Base-by-base conservation (phyloP, 2,888 invertebrate genomes). In the Lomographa bimaculata region DNA sequence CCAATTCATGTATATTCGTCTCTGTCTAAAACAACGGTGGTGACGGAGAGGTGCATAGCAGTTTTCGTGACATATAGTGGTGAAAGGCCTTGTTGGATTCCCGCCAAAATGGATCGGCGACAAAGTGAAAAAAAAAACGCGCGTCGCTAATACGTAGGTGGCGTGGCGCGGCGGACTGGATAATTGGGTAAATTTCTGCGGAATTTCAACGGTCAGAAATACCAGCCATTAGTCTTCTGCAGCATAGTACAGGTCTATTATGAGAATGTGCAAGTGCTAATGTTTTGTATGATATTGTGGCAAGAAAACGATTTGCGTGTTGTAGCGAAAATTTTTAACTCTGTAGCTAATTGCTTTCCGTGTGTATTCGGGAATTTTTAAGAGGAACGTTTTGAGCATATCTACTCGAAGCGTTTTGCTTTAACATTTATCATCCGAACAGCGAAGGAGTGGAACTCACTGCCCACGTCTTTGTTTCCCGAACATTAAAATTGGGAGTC, bases 121-220 rank as follows among this genome's bases (percentile, higher is more conserved):
- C 27, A 21, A 27, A 16, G 34, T 23, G 35, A 43, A 48, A 37
- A 29, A 44, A 50, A 28, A 42, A 43, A 18, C 37, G 41, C 40
- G 40, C 29, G 41, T 33, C 39, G 16, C 39, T 25, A 21, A 41
- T 28, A 43, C 38, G 50, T 46, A 37, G 45, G 14, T 14, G 4
- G 4, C 14, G 14, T 14, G 14, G 14, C n/a, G 40, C 39, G 46
- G 17, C 17, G 34, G 36, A 30, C 41, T 42, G 44, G 42, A 45
- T 48, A 42, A 50, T 54, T 42, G 46, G 43, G 46, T 30, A 40
- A 48, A 53, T 50, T 43, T 35, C 9, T 48, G 39, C 43, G 44
- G 33, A 46, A 43, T 32, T 29, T 27, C 23, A 32, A 20, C 26
- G 20, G 18, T 14, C 38, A 25, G 12, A 43, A 54, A 46, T 35